Base-by-base conservation (phyloP, 2,797 vertebrate species). In the Phoxinus dragarum region DNA sequence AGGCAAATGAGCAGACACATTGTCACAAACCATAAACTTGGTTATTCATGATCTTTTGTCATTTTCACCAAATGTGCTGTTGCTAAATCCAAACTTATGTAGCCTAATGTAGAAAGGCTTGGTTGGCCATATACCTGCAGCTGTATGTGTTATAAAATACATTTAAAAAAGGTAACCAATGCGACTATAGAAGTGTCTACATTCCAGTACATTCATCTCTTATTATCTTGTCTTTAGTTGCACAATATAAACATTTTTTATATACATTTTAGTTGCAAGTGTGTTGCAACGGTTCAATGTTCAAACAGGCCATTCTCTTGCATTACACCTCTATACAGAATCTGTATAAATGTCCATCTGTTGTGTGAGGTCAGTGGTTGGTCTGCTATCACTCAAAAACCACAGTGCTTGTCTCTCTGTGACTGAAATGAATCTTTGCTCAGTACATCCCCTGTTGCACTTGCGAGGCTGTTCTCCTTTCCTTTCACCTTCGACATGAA, bases 71-170 rank as follows among this genome's bases (percentile, higher is more conserved):
- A 81, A 81, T 69, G 47, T 7, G 10, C 9, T 10, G 19, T 9
- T 59, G 31, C 3, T 5, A 40, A 73, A 11, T 14, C 8, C 27
- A 64, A 38, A 9, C 2, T 34, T 21, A 47, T 64, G 56, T 75
- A 47, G 47, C 14, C 47, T 16, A 11, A 34, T 1, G 5, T 16
- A 47, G 5, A 64, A 82, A n/a, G 31, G 4, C 12, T 36, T 38
- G 56, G n/a, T 27, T 74, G 67, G 16, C 8, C 34, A 54, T 40
- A 12, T 40, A 12, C 36, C 16, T 56, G 16, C 49, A 44, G 38
- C 17, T 38, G 56, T 66, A 36, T 27, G 10, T 21, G 12, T 69
- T 38, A 81, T 54, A 69, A 80, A 71, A 81, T 40, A 81, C 34
- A 81, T 69, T 27, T 23, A 47, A 80, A 67, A 80, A 67, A 34